Evolutionary conservation across 2,888 invertebrate genomes (phyloP), one percentile per base, ranked within the genome.

Genomic region (Ligdia adustata): DNA sequence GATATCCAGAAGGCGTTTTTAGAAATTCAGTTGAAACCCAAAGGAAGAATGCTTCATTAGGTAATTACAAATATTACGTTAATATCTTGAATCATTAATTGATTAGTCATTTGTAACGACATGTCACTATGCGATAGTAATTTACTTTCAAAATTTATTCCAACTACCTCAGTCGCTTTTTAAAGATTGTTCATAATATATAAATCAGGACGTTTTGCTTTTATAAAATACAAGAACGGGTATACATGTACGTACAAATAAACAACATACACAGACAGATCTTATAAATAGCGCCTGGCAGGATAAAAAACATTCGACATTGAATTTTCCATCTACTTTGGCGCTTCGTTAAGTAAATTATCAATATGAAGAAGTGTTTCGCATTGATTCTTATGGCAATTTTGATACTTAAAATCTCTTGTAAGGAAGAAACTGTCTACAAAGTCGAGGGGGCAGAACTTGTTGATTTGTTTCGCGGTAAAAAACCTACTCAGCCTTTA

Each of bases 401-500:
- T 27, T 51, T 74, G 5, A 28, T 64, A 9, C 45, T 55, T 14
- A 37, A 42, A 26, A 47, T 20, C 40, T 43, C 50, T 7, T 51
- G 28, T 9, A 72, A 74, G 41, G 71, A 76, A 33, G 52, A 53
- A 11, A 38, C 48, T 1, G 44, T 62, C 0, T 76, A 75, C 32
- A 52, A 63, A 58, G 59, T 68, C 0, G 51, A 62, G 3, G 75
- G 72, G 0, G 57, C 43, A 0, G 61, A 73, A 1, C 9, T 75
- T 2, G 41, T 77, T 15, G 72, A 75, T 43, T 31, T 73, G 5
- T 59, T 77, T 3, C 56, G 71, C 6, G 71, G 69, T 0, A 63
- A 46, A 14, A 57, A 51, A n/a, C 59, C 75, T 0, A 16, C 13
- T 7, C 9, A 33, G 12, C 34, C 47, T 2, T 18, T 73, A 20